Base-by-base conservation (phyloP, 2,113 vertebrate species). In the Phaethon lepturus region DNA sequence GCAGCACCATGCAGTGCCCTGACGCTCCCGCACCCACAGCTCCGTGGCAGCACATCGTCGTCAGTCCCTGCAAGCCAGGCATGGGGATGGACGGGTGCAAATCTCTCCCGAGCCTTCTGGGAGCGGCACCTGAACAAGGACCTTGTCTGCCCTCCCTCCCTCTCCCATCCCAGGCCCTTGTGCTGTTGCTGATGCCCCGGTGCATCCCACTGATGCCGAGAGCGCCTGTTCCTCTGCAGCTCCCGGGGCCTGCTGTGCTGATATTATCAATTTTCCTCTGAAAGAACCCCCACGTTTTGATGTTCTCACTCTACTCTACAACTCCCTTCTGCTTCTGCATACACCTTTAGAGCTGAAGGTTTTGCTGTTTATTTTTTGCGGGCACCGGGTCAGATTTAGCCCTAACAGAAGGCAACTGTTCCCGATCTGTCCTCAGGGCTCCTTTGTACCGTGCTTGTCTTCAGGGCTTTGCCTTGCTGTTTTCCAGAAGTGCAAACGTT, bases 21-120 rank as follows among this genome's bases (percentile, higher is more conserved):
- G 58, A 11, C 44, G 42, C 38, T 72, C 49, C 26, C 0, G 0
- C 66, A 31, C 44, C 56, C 10, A 0, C 45, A 67, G 63, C 33
- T 62, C 47, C 0, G 0, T n/a, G 59, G 35, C 35, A 68, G 35
- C 35, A 68, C 22, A 1, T 31, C 1, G 0, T 17, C 3, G 0
- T 4, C 1, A 1, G 33, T 49, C 25, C 42, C 58, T 29, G 35
- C 42, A 67, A 53, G 60, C 19, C 29, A 64, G 60, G 14, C 49
- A 73, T 2, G 1, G 33, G 28, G 25, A 47, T 3, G 13, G 44
- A 2, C 14, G 60, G 44, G 50, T 4, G 31, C 31, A 64, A 55
- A 89, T 56, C 23, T 63, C 42, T 49, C 59, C 49, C 2, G 3
- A 87, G 60, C 26, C 73, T 78, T 67, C n/a, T 72, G 68, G 31